These are phyloP conservation scores for Terrapene triunguis DNA, from an alignment of 2,113 vertebrate genomes.

Conservation along the genomic window DNA sequence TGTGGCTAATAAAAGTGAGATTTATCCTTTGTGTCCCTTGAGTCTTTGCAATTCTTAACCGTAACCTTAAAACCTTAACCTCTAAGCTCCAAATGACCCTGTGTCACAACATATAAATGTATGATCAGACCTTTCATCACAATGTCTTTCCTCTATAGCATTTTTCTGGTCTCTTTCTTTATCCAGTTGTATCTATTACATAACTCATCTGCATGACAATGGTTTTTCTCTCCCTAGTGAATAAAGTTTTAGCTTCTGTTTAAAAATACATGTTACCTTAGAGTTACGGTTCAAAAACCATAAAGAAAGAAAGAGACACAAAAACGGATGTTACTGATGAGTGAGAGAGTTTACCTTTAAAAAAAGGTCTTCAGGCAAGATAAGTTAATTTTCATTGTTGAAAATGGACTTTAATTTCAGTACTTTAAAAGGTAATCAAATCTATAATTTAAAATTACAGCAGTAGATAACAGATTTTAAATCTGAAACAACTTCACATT, in stretches of 20 bases:
- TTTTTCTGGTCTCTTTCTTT: not conserved
- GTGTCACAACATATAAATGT: not conserved
- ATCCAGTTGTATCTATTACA: not conserved
- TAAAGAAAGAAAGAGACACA: not conserved
- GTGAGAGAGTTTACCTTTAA: not conserved
- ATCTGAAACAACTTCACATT: not conserved
- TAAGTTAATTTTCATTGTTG: not conserved
- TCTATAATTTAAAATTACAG: conserved; percentile 37
- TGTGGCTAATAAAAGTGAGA: not conserved
- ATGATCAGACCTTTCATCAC: not conserved
- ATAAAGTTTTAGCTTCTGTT: not conserved
- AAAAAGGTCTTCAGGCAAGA: not conserved
- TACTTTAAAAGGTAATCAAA: not conserved
- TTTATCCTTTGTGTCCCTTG: not conserved
- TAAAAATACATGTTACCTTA: not conserved
- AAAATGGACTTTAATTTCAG: conserved; percentile 18
- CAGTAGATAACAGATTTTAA: not conserved
- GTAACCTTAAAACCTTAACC: not conserved
- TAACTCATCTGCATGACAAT: not conserved
- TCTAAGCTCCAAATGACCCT: not conserved
- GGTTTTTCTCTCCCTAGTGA: not conserved
- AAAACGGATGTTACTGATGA: not conserved
- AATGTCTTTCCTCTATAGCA: not conserved
- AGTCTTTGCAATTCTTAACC: not conserved
- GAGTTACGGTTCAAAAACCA: not conserved